A percentile compares a stretch with the other conserved stretches of the same genome.
These are phyloP conservation scores for Amblyopsis rosae DNA, from an alignment of 2,113 vertebrate species.

Conservation along the genomic window DNA sequence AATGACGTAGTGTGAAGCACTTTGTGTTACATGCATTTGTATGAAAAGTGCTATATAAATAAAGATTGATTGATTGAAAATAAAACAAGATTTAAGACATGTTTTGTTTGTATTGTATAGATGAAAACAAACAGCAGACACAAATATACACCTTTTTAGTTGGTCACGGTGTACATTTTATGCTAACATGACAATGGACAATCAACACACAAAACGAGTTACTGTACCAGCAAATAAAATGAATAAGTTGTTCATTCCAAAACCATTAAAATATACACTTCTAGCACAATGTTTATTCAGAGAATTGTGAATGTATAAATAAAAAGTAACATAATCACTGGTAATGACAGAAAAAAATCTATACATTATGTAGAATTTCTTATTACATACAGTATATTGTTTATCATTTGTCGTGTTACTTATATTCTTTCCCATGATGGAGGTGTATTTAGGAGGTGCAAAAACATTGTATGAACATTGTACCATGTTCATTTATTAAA, in stretches of 20 bases:
- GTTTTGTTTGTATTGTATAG: no score
- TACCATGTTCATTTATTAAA: slow-evolving; percentile 1
- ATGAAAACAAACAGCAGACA: background rate
- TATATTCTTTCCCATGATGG: no score
- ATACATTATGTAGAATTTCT: slow-evolving; percentile 50
- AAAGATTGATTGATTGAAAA: no score
- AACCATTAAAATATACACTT: slow-evolving; percentile 48
- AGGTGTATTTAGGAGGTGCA: slow-evolving; percentile 12
- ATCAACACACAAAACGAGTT: slow-evolving; percentile 17
- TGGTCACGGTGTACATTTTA: slow-evolving; percentile 43
- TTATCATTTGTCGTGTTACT: slow-evolving; percentile 2
- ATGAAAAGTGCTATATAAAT: no score
- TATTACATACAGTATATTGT: slow-evolving; percentile 51
- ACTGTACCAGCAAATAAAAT: background rate
- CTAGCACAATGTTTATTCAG: slow-evolving; percentile 46
- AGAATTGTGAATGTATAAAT: slow-evolving; percentile 56
- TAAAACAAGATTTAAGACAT: no score
- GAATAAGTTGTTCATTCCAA: background rate
- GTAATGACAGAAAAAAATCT: slow-evolving; percentile 32
- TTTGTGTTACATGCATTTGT: no score
- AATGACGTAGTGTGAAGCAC: no score
- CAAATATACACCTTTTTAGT: slow-evolving; percentile 18
- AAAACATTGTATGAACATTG: slow-evolving; percentile 2
- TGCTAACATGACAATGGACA: slow-evolving; percentile 19
- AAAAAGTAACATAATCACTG: slow-evolving; percentile 65